Evolutionary conservation across 2,797 vertebrate species (phyloP).

Genomic region (Rhinichthys osculus): DNA sequence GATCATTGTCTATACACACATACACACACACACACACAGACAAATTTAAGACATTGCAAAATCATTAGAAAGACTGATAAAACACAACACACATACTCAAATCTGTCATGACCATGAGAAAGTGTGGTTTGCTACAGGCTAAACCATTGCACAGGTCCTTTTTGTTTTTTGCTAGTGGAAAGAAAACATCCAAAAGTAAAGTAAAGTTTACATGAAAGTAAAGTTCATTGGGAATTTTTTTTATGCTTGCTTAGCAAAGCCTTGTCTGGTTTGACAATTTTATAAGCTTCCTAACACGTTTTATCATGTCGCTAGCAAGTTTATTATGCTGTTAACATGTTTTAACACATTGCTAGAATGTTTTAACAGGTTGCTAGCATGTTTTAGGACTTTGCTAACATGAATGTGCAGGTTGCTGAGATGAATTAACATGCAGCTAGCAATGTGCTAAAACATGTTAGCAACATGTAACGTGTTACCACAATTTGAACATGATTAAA

Average conservation of each 20-base stretch:
- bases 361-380: background rate
- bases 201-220: no score
- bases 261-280: background rate
- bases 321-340: background rate
- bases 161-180: background rate
- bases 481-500: no score
- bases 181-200: background rate
- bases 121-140: background rate
- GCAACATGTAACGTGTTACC: no score
- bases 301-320: background rate
- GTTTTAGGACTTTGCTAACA: background rate
- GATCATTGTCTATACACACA: slow-evolving; percentile 85
- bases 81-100: background rate
- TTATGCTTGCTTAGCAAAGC: background rate
- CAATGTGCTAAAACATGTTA: no score
- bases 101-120: background rate
- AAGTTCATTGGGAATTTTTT: no score
- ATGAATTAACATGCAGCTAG: no score
- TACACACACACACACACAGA: background rate
- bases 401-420: no score
- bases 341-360: background rate
- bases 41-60: background rate
- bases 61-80: background rate
- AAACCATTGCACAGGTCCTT: background rate
- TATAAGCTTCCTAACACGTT: background rate